Conservation (phyloP, 1,140 invertebrate genomes). For the Philaenus spumarius region DNA sequence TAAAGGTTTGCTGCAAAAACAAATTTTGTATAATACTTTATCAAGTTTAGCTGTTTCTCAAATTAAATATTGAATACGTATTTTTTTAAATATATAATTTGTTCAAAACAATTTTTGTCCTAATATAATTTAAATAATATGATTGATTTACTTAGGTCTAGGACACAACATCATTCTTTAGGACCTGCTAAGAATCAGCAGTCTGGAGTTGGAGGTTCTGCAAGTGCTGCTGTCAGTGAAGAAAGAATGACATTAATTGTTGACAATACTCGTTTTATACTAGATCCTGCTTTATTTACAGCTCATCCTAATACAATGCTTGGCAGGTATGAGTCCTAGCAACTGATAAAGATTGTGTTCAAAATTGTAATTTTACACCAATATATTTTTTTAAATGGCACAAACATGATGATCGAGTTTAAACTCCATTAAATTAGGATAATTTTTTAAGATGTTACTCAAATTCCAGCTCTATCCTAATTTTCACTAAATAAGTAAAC, state of each 20-base stretch:
- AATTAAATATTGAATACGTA: conserved; percentile 4
- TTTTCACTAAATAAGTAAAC: too few relatives aligned
- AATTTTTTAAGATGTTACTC: too few relatives aligned
- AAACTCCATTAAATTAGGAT: not conserved
- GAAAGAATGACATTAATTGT: conserved; percentile 86
- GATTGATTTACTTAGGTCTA: conserved; percentile 17
- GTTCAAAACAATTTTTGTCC: too few relatives aligned
- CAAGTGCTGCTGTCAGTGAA: conserved; percentile 42
- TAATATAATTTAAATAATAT: conserved; percentile 5
- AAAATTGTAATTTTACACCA: too few relatives aligned
- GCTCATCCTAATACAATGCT: conserved; percentile 90
- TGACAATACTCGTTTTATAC: conserved; percentile 82
- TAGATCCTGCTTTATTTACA: conserved; percentile 83
- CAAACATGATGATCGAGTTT: too few relatives aligned
- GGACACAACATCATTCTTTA: conserved; percentile 25
- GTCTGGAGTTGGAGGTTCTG: conserved; percentile 7
- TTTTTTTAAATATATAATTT: not conserved
- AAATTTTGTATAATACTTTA: too few relatives aligned
- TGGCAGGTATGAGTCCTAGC: too few relatives aligned
- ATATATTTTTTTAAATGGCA: too few relatives aligned
- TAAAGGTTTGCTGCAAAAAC: too few relatives aligned
- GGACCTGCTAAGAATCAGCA: conserved; percentile 32
- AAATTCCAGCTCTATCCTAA: too few relatives aligned
- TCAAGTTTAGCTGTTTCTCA: too few relatives aligned
- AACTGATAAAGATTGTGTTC: too few relatives aligned